Evolutionary conservation across 2,113 vertebrate genomes (phyloP).

Genomic region (Corydoras sp.): DNA sequence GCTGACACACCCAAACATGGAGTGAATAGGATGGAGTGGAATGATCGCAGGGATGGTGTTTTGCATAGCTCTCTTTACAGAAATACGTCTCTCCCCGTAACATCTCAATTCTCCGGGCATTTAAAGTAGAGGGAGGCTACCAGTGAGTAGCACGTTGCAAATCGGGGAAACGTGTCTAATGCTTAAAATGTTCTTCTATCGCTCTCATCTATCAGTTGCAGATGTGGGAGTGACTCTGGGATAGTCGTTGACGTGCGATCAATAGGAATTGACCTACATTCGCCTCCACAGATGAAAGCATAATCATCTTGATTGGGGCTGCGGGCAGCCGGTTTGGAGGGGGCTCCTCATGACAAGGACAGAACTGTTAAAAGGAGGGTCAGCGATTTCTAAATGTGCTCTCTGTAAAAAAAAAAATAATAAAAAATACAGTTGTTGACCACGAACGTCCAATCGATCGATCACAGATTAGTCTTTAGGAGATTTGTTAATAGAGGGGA

Average conservation of each 20-base stretch:
- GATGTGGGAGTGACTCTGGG: neutral
- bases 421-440: too few relatives aligned
- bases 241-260: neutral
- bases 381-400: too few relatives aligned
- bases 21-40: neutral
- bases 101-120: conserved; percentile 18
- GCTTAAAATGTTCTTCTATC: neutral
- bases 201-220: neutral
- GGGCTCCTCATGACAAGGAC: too few relatives aligned
- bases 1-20: conserved; percentile 11
- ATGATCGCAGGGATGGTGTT: neutral
- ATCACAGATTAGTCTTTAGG: too few relatives aligned
- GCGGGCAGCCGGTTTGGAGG: too few relatives aligned
- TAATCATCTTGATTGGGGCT: neutral
- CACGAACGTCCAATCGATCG: too few relatives aligned
- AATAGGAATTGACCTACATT: neutral
- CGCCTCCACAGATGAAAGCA: neutral
- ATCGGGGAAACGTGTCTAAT: neutral
- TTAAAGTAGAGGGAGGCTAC: conserved; percentile 1
- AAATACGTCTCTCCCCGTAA: conserved; percentile 4
- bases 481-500: too few relatives aligned
- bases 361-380: too few relatives aligned
- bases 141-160: neutral
- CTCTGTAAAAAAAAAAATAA: too few relatives aligned
- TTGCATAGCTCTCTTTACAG: conserved; percentile 50